Percentiles rank a stretch among this genome's conserved stretches.
phyloP scores from a whole-genome alignment of 2,113 vertebrate genomes.

The Prolemur simus region DNA sequence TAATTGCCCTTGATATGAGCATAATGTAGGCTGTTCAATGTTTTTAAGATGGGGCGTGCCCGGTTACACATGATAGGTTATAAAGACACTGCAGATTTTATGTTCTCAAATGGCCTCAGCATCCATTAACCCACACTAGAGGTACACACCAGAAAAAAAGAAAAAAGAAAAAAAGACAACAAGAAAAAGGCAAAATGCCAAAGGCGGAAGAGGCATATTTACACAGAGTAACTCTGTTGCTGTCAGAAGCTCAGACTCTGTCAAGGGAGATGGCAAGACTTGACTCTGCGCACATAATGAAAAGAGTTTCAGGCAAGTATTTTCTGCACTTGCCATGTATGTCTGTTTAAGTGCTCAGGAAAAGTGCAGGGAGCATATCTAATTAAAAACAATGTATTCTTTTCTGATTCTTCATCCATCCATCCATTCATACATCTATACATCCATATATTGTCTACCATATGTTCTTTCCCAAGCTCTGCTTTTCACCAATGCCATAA shows the following conservation, averaged over 20 bases:
- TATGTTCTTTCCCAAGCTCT: neutral
- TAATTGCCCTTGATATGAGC: constrained; percentile 9
- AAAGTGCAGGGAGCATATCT: neutral
- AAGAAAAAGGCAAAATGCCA: neutral
- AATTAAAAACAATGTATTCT: neutral
- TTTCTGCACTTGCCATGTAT: neutral
- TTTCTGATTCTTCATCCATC: neutral
- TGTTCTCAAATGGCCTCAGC: neutral
- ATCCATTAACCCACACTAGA: neutral
- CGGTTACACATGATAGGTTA: constrained; percentile 5
- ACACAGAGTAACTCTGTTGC: neutral
- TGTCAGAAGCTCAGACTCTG: neutral
- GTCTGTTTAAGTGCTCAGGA: neutral
- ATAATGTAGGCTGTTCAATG: neutral
- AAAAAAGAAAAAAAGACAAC: neutral
- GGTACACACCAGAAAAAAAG: neutral
- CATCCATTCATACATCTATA: neutral
- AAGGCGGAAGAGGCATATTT: neutral
- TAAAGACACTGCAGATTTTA: neutral
- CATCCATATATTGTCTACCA: neutral
- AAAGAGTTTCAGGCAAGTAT: neutral
- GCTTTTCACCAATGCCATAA: neutral
- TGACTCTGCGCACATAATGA: neutral
- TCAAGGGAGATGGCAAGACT: neutral
- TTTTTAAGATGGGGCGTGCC: constrained; percentile 11